Evolutionary conservation across 1,140 invertebrate genomes (phyloP).

Genomic region (Drosophila arizonae): DNA sequence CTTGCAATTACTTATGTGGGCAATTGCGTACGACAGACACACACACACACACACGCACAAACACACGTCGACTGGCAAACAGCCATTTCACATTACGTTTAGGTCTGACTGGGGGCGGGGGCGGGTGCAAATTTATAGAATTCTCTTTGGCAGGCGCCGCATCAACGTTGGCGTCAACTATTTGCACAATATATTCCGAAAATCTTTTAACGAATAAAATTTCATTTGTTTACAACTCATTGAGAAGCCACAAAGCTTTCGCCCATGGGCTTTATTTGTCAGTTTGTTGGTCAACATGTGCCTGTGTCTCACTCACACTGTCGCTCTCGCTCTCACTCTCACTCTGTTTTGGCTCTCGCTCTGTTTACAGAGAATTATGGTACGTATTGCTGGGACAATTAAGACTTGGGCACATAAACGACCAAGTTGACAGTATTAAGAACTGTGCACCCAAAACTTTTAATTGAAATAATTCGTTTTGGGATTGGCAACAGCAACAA

Average conservation of each 20-base stretch:
- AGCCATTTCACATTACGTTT: not conserved
- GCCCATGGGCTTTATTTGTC: slow-evolving; percentile 62
- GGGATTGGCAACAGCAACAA: slow-evolving; percentile 31
- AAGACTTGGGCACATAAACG: slow-evolving; percentile 76
- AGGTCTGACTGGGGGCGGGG: not conserved
- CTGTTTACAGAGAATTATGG: slow-evolving; percentile 54
- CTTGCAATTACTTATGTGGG: not conserved
- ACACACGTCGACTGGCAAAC: not conserved
- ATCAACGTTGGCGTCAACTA: slow-evolving; percentile 47
- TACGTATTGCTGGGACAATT: slow-evolving; percentile 71
- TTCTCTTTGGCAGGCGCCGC: slow-evolving; percentile 27
- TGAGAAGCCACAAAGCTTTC: slow-evolving; percentile 75
- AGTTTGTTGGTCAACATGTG: slow-evolving; percentile 26
- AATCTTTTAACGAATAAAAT: slow-evolving; percentile 72
- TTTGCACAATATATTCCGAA: slow-evolving; percentile 64
- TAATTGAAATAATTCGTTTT: slow-evolving; percentile 79
- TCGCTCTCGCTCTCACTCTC: not conserved
- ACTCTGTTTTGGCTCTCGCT: not conserved
- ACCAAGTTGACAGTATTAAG: slow-evolving; percentile 75
- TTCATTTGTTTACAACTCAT: slow-evolving; percentile 74
- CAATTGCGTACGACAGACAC: not conserved
- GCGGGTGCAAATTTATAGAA: slow-evolving; percentile 16
- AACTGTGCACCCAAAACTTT: slow-evolving; percentile 68
- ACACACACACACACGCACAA: slow-evolving; percentile 4
- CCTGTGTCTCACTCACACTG: slow-evolving; percentile 1